Evolutionary conservation across 2,888 invertebrate genomes (phyloP).

Genomic region (Pemphredon lugubris): DNA sequence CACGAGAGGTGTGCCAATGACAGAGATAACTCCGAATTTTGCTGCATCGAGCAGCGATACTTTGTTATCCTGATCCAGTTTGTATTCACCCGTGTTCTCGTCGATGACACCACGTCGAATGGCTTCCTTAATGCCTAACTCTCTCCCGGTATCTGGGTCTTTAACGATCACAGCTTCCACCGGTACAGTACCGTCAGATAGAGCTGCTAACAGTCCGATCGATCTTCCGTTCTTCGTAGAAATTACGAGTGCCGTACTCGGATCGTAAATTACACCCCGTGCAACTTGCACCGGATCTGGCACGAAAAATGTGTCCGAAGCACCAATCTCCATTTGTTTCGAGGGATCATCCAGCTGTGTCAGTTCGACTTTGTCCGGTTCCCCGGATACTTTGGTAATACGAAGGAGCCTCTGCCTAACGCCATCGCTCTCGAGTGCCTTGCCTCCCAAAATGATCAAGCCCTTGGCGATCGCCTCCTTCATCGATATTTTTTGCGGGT

Average conservation of each 20-base stretch:
- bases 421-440: conserved; percentile 81
- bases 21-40: conserved; percentile 89
- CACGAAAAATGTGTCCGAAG: conserved; percentile 76
- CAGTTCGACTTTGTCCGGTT: conserved; percentile 88
- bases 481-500: conserved; percentile 85
- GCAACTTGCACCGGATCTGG: conserved; percentile 88
- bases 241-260: conserved; percentile 88
- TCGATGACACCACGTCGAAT: conserved; percentile 89
- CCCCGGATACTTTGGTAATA: conserved; percentile 87
- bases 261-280: conserved; percentile 90
- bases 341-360: conserved; percentile 82
- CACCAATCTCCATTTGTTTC: conserved; percentile 81
- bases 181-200: conserved; percentile 89
- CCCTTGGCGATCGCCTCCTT: conserved; percentile 87
- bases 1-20: conserved; percentile 89
- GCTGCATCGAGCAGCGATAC: conserved; percentile 88
- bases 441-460: conserved; percentile 84
- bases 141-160: conserved; percentile 87
- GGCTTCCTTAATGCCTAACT: conserved; percentile 88
- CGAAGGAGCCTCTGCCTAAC: conserved; percentile 85
- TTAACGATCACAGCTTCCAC: conserved; percentile 86
- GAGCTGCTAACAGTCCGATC: conserved; percentile 88
- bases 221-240: conserved; percentile 88
- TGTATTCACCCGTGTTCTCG: conserved; percentile 86
- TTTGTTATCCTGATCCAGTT: conserved; percentile 85